These are phyloP conservation scores for Liposcelis brunnea DNA, from an alignment of 2,888 invertebrate genomes.

Conservation along the genomic window DNA sequence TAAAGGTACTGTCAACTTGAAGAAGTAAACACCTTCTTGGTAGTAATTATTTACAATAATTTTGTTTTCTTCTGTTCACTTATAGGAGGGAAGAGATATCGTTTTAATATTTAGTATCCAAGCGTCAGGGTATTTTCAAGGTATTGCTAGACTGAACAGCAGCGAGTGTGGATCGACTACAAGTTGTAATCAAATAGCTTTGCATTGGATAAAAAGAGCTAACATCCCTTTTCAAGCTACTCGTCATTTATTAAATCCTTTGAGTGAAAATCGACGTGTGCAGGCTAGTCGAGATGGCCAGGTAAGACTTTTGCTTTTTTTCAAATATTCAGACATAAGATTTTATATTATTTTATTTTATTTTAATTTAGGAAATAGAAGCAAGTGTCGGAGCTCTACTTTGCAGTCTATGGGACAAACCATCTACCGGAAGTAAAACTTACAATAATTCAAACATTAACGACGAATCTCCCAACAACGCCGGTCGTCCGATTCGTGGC, in stretches of 20 bases:
- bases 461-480: too few species aligned
- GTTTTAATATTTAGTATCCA: slow-evolving; percentile 36
- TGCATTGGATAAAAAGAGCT: slow-evolving; percentile 31
- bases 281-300: slow-evolving; percentile 40
- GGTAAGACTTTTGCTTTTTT: slow-evolving; percentile 21
- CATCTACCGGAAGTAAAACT: slow-evolving; percentile 8
- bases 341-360: slow-evolving; percentile 12
- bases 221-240: slow-evolving; percentile 29
- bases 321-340: background rate
- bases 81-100: slow-evolving; percentile 26
- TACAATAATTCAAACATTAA: too few species aligned
- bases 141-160: slow-evolving; percentile 25
- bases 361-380: slow-evolving; percentile 32
- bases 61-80: slow-evolving; percentile 15
- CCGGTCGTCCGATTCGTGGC: too few species aligned
- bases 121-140: slow-evolving; percentile 33
- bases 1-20: slow-evolving; percentile 31
- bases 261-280: slow-evolving; percentile 37
- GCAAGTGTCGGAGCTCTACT: slow-evolving; percentile 27
- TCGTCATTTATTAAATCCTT: slow-evolving; percentile 36
- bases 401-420: slow-evolving; percentile 27
- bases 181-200: slow-evolving; percentile 22
- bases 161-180: slow-evolving; percentile 19
- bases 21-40: background rate
- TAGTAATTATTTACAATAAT: background rate